phyloP scores from a whole-genome alignment of 2,888 invertebrate genomes.

The Bombylius major region DNA sequence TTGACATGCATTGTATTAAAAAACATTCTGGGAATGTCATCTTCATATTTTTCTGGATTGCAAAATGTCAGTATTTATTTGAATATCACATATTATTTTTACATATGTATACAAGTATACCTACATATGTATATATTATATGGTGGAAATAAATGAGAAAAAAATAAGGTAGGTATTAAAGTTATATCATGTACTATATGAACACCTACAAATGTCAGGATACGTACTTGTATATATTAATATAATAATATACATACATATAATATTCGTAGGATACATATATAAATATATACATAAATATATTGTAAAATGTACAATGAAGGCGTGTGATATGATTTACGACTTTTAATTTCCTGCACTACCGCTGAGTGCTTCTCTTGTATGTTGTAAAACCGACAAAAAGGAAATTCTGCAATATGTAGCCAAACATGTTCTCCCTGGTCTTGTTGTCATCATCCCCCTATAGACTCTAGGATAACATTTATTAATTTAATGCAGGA shows the following conservation, averaged over 20 bases:
- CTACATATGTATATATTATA: background rate
- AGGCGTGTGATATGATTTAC: slow-evolving; percentile 25
- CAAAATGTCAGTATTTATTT: background rate
- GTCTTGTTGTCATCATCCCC: slow-evolving; percentile 8
- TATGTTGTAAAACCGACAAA: slow-evolving; percentile 15
- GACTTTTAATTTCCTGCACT: slow-evolving; percentile 33
- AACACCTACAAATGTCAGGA: background rate
- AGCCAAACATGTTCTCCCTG: slow-evolving; percentile 21
- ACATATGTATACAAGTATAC: too few species aligned
- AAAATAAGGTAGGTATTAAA: too few species aligned
- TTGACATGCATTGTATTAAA: background rate
- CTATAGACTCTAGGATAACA: slow-evolving; percentile 6
- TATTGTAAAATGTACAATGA: background rate
- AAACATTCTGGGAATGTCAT: background rate
- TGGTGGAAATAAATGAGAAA: background rate
- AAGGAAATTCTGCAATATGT: slow-evolving; percentile 26
- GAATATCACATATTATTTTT: too few species aligned
- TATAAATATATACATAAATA: too few species aligned
- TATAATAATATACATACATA: too few species aligned
- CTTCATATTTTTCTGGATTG: background rate
- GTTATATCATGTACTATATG: background rate
- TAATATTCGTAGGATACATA: background rate
- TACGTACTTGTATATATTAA: too few species aligned
- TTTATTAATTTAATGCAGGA: slow-evolving; percentile 8
- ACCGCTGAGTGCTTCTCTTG: slow-evolving; percentile 18